Evolutionary conservation across 37 sponge, comb jelly and placozoan species (phyloP), one percentile per base, ranked within the genome.

Genomic region (Aphrocallistes beatrix): DNA sequence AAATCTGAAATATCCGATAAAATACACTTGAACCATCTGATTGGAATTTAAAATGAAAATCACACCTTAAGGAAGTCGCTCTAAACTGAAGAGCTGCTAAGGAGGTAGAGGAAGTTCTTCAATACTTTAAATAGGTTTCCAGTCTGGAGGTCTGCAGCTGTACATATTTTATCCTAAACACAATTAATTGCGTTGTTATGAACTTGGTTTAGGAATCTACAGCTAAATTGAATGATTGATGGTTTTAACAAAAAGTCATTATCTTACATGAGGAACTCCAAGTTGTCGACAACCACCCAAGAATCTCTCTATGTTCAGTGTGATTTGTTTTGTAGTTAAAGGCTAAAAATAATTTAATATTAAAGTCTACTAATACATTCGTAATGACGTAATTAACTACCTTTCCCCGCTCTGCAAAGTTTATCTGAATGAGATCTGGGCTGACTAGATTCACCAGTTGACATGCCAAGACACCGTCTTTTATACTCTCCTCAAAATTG

Each of bases 281-380:
- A 60, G 21, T 21, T 60, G 3, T 30, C n/a, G 75, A 13, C 75
- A 60, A 60, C 75, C 75, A 25, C n/a, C 75, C 75, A 60, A 28
- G n/a, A 60, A 60, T 60, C n/a, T 60, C 75, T 60, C 75, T 3
- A 60, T 60, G n/a, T 60, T 60, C 75, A 60, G n/a, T 60, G 75
- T 60, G 75, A 60, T 30, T 13, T 60, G 75, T 60, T 6, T 60
- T 60, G 75, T 60, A 60, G 75, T 25, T 60, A 60, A 60, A 25
- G n/a, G 1, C 75, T 47, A 25, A 30, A 19, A 60, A 60, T 19
- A 60, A 28, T 25, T 25, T 19, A 32, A 60, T 60, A 60, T 32
- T 60, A 19, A 60, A n/a, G 21, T 25, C 21, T 32, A 28, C n/a
- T 6, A 13, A 60, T n/a, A n/a, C n/a, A n/a, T n/a, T n/a, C n/a